Evolutionary conservation across 2,113 vertebrate species (phyloP).

Genomic region (Ancistrus triradiatus): DNA sequence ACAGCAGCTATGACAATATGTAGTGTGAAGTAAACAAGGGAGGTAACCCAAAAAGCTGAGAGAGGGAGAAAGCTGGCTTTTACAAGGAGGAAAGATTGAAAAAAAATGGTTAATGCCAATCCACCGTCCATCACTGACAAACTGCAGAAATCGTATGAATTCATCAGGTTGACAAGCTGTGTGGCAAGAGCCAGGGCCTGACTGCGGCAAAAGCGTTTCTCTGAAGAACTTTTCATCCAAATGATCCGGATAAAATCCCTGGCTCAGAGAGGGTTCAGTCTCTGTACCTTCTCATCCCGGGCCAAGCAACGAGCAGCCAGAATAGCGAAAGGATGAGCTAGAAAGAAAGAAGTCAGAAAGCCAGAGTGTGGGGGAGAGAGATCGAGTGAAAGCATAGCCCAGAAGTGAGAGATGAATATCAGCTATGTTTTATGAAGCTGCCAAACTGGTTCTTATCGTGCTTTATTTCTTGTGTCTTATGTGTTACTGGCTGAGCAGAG

Average conservation of each 20-base stretch:
- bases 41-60: neutral
- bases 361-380: neutral
- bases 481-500: slow-evolving; percentile 64
- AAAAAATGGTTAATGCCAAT: slow-evolving; percentile 24
- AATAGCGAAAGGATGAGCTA: slow-evolving; percentile 17
- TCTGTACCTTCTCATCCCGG: slow-evolving; percentile 56
- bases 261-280: slow-evolving; percentile 48
- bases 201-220: slow-evolving; percentile 14
- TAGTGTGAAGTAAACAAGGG: slow-evolving; percentile 17
- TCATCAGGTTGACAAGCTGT: slow-evolving; percentile 30
- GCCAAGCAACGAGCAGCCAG: slow-evolving; percentile 52
- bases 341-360: slow-evolving; percentile 1
- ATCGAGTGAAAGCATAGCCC: slow-evolving; percentile 9
- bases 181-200: slow-evolving; percentile 33
- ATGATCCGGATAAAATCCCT: slow-evolving; percentile 63
- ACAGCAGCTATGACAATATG: slow-evolving; percentile 47
- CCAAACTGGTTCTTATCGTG: slow-evolving; percentile 34
- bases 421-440: slow-evolving; percentile 36
- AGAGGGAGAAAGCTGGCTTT: slow-evolving; percentile 5
- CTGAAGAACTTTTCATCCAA: slow-evolving; percentile 53
- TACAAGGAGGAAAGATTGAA: slow-evolving; percentile 7
- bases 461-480: slow-evolving; percentile 12
- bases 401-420: slow-evolving; percentile 37
- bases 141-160: slow-evolving; percentile 33
- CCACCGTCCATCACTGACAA: slow-evolving; percentile 22